Evolutionary conservation across 2,113 vertebrate species (phyloP).

Genomic region (Rafetus swinhoei): DNA sequence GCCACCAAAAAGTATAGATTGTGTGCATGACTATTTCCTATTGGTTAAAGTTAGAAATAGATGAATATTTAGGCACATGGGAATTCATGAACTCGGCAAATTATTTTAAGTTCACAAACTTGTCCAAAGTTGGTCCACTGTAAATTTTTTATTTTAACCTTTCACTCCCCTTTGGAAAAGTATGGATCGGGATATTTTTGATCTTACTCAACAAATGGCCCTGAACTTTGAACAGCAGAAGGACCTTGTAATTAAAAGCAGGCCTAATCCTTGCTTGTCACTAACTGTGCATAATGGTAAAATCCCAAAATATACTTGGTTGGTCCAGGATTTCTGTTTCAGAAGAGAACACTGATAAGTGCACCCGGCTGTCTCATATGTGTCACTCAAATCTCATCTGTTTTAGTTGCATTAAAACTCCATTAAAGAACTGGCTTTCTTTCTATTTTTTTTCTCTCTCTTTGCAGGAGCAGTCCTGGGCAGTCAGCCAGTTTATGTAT

Average conservation of each 20-base stretch:
- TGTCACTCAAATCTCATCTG: constrained; percentile 42
- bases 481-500: constrained; percentile 44
- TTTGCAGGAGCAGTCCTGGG: constrained; percentile 53
- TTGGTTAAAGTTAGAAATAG: neutral
- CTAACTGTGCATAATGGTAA: neutral
- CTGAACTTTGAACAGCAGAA: neutral
- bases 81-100: neutral
- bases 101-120: neutral
- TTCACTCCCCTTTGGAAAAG: neutral
- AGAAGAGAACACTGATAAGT: neutral
- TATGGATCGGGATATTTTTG: neutral
- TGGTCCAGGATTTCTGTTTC: constrained; percentile 14
- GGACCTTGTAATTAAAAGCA: constrained; percentile 10
- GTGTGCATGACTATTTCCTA: neutral
- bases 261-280: neutral
- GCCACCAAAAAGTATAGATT: neutral
- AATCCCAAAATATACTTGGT: neutral
- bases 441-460: constrained; percentile 22
- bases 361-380: neutral
- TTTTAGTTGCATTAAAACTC: constrained; percentile 45
- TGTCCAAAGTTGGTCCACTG: neutral
- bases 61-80: neutral
- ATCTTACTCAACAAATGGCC: neutral
- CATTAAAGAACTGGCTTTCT: constrained; percentile 66
- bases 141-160: too few species aligned